Percentiles rank a stretch among this genome's conserved stretches.
These are phyloP conservation scores for Patella ulyssiponensis DNA, from an alignment of 2,888 invertebrate species.

Conservation along the genomic window DNA sequence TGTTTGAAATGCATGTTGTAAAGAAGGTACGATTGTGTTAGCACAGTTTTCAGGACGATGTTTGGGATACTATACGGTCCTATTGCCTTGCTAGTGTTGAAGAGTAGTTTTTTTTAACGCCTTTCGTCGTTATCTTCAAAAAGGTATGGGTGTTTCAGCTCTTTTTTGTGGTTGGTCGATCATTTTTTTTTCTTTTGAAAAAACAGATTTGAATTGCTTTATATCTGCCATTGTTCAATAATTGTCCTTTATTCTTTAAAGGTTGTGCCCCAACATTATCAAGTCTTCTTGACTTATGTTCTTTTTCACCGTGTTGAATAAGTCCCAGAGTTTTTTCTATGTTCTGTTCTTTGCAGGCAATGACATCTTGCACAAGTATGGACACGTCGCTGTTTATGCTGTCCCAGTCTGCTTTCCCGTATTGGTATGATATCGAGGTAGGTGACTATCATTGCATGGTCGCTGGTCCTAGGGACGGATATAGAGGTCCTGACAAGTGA, in stretches of 20 bases:
- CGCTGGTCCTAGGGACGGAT: no score
- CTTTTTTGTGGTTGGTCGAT: not conserved
- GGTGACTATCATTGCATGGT: no score
- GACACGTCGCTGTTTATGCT: no score
- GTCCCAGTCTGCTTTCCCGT: no score
- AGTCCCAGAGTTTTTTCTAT: no score
- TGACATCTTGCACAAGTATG: no score
- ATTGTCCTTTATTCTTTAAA: conserved; percentile 33
- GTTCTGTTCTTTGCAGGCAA: no score
- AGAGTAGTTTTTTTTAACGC: not conserved
- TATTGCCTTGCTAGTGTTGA: not conserved
- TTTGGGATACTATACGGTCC: not conserved
- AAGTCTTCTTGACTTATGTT: conserved; percentile 28
- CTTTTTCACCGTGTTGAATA: no score
- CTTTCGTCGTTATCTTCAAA: not conserved
- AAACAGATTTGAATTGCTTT: conserved; percentile 41
- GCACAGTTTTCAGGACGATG: not conserved
- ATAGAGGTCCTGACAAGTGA: no score
- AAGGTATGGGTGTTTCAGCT: not conserved
- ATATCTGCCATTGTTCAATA: conserved; percentile 29
- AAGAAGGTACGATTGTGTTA: not conserved
- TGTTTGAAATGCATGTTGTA: not conserved
- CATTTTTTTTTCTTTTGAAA: conserved; percentile 18
- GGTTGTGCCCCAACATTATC: conserved; percentile 34
- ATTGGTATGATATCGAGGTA: no score